Evolutionary conservation across 2,113 vertebrate species (phyloP).

Genomic region (Phaethornis superciliosus): DNA sequence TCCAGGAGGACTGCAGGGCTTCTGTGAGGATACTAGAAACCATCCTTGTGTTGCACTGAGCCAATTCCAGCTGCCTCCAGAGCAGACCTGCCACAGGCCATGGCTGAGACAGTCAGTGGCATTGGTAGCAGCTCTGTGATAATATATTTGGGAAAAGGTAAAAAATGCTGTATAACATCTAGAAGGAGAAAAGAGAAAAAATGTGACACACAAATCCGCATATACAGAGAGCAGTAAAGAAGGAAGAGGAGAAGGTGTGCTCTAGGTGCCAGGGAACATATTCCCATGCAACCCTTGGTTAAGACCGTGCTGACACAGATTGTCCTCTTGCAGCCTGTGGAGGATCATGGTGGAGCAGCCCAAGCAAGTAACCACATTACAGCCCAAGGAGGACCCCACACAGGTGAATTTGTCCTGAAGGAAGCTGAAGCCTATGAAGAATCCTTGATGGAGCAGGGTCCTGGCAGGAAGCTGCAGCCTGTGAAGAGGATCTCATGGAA

Average conservation of each 20-base stretch:
- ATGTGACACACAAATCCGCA: not conserved
- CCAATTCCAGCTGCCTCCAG: not conserved
- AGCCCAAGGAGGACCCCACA: accelerated
- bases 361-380: not conserved
- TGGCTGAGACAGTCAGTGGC: not conserved
- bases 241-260: not conserved
- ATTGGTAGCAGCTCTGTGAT: not conserved
- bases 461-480: not conserved
- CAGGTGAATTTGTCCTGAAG: not conserved
- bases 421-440: not conserved
- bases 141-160: not conserved
- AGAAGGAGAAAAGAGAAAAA: not conserved
- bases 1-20: not conserved
- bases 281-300: accelerated
- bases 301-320: not conserved
- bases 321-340: not conserved
- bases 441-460: not conserved
- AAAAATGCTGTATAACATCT: not conserved
- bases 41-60: not conserved
- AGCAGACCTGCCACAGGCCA: accelerated
- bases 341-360: not conserved
- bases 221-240: not conserved
- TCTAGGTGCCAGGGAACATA: not conserved
- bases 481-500: not conserved
- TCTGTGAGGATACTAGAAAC: not conserved